phyloP scores from a whole-genome alignment of 2,113 vertebrate genomes.

The Brachyhypopomus gauderio region DNA sequence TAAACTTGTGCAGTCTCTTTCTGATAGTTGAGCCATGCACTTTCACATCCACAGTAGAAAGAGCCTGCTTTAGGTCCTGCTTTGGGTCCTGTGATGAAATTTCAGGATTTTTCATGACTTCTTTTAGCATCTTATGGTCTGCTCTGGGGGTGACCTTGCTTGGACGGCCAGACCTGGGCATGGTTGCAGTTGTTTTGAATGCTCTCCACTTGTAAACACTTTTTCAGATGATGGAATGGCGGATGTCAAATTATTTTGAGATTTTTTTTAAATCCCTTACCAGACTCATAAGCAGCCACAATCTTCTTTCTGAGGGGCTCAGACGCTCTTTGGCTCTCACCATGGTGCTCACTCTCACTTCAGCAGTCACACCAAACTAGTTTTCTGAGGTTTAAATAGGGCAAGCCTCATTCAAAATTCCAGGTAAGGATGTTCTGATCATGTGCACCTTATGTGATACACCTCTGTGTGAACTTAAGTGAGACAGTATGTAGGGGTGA shows the following conservation, averaged over 20 bases:
- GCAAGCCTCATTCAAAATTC: too few species aligned
- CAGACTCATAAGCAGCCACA: conserved; percentile 27
- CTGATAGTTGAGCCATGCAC: conserved; percentile 29
- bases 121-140: conserved; percentile 27
- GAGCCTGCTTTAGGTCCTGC: conserved; percentile 20
- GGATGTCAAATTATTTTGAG: conserved; percentile 21
- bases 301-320: background rate
- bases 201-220: background rate
- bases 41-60: conserved; percentile 24
- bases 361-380: background rate
- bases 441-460: background rate
- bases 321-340: background rate
- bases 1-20: conserved; percentile 23
- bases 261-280: conserved; percentile 31
- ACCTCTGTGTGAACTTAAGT: background rate
- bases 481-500: conserved; percentile 24
- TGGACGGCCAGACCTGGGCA: conserved; percentile 18
- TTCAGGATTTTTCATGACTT: conserved; percentile 17
- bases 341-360: conserved; percentile 1
- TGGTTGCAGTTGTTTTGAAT: conserved; percentile 4
- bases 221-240: background rate
- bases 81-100: conserved; percentile 31
- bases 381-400: background rate
- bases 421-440: conserved; percentile 8
- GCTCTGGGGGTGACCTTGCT: conserved; percentile 2